Conservation (phyloP, 1,140 invertebrate species). For the Tetranychus cinnabarinus region DNA sequence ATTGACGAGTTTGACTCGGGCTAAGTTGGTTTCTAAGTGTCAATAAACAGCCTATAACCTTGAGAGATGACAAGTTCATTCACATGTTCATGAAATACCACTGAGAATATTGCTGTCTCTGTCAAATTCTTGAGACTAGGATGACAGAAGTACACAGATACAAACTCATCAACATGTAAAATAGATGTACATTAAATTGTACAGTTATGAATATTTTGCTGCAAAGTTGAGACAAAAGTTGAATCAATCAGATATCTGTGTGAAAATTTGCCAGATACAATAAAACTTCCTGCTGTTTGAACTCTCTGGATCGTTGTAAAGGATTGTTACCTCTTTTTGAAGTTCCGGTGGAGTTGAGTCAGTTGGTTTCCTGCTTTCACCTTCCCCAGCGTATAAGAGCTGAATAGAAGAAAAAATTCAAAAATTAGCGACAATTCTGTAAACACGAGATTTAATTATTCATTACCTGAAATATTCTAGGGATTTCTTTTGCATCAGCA, state of each 20-base stretch:
- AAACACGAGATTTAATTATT: too few species aligned
- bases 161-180: too few species aligned
- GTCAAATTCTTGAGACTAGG: neutral
- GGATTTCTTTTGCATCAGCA: conserved; percentile 94
- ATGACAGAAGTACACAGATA: too few species aligned
- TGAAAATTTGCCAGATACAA: too few species aligned
- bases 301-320: neutral
- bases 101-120: neutral
- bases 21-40: too few species aligned
- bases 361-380: conserved; percentile 60
- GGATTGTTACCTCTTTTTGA: conserved; percentile 14
- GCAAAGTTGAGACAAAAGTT: too few species aligned
- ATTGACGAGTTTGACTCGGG: too few species aligned
- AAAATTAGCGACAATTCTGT: too few species aligned
- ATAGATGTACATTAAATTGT: too few species aligned
- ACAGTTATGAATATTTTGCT: too few species aligned
- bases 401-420: conserved; percentile 15
- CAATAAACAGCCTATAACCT: neutral
- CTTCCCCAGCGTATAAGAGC: conserved; percentile 76
- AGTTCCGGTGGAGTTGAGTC: conserved; percentile 27
- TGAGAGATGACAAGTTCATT: neutral
- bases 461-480: conserved; percentile 78
- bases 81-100: neutral
- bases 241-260: too few species aligned
- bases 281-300: too few species aligned